Evolutionary conservation across 2,888 invertebrate genomes (phyloP), one percentile per base, ranked within the genome.

Genomic region (Onchidella celtica): DNA sequence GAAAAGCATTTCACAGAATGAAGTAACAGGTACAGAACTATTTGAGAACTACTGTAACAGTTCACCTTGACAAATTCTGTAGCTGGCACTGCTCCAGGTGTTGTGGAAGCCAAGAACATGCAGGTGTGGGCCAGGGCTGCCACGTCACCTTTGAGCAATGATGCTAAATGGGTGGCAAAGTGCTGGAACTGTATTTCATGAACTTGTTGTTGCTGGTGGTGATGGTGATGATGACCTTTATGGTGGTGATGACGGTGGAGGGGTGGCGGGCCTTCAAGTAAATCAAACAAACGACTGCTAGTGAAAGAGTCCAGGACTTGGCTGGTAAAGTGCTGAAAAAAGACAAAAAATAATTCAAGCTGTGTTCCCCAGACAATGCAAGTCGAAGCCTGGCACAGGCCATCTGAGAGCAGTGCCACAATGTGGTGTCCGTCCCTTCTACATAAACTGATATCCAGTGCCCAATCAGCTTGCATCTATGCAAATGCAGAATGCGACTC

Each of bases 41-140:
- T 68, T 2, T 21, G 38, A 6, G 6, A 55, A 24, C 24, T 65
- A 38, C 32, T 36, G 17, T 0, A 55, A 59, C 27, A 9, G 27
- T 6, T 69, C 70, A 87, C 86, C 80, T 84, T 78, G 2, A 85
- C 75, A 11, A 87, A 36, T 36, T 84, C 74, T 55, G 76, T 57
- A 24, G 74, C 73, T 14, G 79, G 76, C 3, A 82, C 83, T 55
- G 66, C 32, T 21, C 57, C 27, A 27, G 66, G 68, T 0, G 74
- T 69, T 27, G 77, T 63, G 34, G 86, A 83, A 27, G 84, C 75
- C 14, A 87, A 68, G 27, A 72, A 74, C 3, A 84, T 24, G 29
- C 84, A 77, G 14, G 79, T 36, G n/a, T 63, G 63, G 17, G 83
- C 82, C 29, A 82, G 80, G 24, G 86, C 85, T 17, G 75, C 32